Percentiles rank a stretch among this genome's conserved stretches.
Conservation (phyloP, 1,140 invertebrate genomes). For the Leptopilina boulardi region DNA sequence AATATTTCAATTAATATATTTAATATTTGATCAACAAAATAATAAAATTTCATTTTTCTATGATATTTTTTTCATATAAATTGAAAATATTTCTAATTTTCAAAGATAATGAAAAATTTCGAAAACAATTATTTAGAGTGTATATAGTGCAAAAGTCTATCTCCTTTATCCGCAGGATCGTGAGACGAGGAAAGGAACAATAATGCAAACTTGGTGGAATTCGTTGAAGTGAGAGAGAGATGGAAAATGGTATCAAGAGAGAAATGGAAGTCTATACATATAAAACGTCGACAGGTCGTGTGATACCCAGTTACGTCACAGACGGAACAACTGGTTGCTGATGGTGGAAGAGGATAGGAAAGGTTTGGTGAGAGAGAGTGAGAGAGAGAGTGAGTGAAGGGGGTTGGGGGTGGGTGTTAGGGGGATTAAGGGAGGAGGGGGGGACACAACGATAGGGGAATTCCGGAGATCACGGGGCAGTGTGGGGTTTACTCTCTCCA, state of each 20-base stretch:
- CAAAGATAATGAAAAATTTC: neutral
- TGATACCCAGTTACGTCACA: conserved; percentile 70
- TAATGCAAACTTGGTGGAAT: neutral
- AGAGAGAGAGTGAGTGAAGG: conserved; percentile 31
- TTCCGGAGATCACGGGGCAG: conserved; percentile 58
- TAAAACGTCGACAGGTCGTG: conserved; percentile 66
- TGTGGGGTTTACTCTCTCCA: conserved; percentile 46
- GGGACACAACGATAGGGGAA: conserved; percentile 57
- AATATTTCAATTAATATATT: too few species aligned
- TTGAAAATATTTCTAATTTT: too few species aligned
- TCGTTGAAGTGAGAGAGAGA: conserved; percentile 37
- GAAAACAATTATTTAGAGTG: too few species aligned
- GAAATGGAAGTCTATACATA: conserved; percentile 36
- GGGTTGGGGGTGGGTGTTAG: conserved; percentile 42
- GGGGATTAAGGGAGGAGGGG: conserved; percentile 53
- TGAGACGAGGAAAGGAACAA: conserved; percentile 2
- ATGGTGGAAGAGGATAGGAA: conserved; percentile 52
- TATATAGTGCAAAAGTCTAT: neutral
- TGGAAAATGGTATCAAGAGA: conserved; percentile 43
- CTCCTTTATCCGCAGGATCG: neutral
- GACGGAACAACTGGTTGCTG: conserved; percentile 70
- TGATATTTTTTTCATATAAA: too few species aligned
- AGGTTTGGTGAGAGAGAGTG: conserved; percentile 38
- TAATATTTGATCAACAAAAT: too few species aligned
- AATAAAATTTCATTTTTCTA: too few species aligned